phyloP scores from a whole-genome alignment of 2,113 vertebrate species.

The Pungitius pungitius region DNA sequence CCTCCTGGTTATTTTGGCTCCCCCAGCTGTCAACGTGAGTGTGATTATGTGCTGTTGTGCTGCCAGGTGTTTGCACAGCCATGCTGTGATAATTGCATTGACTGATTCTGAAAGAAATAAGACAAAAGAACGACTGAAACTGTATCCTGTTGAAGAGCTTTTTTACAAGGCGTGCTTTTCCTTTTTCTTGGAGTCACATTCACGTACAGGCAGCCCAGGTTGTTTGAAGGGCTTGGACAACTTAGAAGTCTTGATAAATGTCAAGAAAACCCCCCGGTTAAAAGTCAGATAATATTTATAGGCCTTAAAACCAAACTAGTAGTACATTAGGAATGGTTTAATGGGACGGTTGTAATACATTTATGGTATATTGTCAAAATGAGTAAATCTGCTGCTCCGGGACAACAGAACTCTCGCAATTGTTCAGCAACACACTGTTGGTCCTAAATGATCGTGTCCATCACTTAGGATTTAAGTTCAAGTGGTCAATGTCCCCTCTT shows the following conservation, averaged over 20 bases:
- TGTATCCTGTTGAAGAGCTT: constrained; percentile 2
- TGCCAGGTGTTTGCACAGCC: constrained; percentile 17
- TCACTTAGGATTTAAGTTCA: constrained; percentile 42
- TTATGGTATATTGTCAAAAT: not conserved
- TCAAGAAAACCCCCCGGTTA: no score
- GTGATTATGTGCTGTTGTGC: constrained; percentile 7
- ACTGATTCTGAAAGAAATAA: not conserved
- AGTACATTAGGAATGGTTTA: constrained; percentile 20
- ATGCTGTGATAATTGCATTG: constrained; percentile 11
- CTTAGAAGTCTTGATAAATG: no score
- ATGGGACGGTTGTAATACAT: not conserved
- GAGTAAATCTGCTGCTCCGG: constrained; percentile 1
- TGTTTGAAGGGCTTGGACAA: constrained; percentile 27
- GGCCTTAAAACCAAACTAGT: not conserved
- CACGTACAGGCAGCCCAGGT: not conserved
- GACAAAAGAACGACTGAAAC: not conserved
- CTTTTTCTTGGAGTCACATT: constrained; percentile 2
- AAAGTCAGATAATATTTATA: constrained; percentile 29
- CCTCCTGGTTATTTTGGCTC: constrained; percentile 80
- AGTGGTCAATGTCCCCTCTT: constrained; percentile 33
- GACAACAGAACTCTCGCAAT: constrained; percentile 1
- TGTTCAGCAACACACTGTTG: not conserved
- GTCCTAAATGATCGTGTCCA: constrained; percentile 8
- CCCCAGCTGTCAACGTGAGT: constrained; percentile 81
- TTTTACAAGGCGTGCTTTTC: constrained; percentile 20